These are phyloP conservation scores for Orthosia gracilis DNA, from an alignment of 2,888 invertebrate genomes.

Conservation along the genomic window DNA sequence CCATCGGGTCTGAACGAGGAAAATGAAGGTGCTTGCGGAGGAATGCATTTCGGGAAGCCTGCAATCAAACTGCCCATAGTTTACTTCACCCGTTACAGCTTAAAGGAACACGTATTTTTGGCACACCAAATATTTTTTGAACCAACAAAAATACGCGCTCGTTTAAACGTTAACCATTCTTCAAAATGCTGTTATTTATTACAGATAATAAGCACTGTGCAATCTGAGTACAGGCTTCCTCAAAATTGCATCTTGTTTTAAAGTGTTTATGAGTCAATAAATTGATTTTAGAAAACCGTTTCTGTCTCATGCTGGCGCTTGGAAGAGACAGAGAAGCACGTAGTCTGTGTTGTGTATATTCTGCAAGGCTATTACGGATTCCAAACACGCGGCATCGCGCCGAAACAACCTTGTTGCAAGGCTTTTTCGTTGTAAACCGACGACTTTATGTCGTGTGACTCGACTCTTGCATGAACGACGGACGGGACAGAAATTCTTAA, in stretches of 20 bases:
- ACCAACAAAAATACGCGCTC: not conserved
- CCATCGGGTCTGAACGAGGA: constrained; percentile 41
- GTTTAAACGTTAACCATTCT: not conserved
- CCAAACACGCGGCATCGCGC: constrained; percentile 79
- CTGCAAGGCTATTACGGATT: constrained; percentile 84
- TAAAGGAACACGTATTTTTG: constrained; percentile 17
- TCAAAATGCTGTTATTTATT: constrained; percentile 21
- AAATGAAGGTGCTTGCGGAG: constrained; percentile 37
- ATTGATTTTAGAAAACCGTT: constrained; percentile 60
- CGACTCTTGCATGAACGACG: constrained; percentile 51
- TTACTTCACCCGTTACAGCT: constrained; percentile 26
- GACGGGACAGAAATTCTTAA: constrained; percentile 62
- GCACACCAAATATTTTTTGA: constrained; percentile 18
- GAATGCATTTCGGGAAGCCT: constrained; percentile 54
- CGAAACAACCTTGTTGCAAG: constrained; percentile 87
- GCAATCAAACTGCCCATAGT: constrained; percentile 49
- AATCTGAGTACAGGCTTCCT: constrained; percentile 12
- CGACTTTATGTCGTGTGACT: constrained; percentile 71
- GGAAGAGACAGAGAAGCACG: constrained; percentile 59
- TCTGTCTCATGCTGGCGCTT: constrained; percentile 39
- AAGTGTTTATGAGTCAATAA: constrained; percentile 44
- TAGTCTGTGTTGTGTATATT: constrained; percentile 69
- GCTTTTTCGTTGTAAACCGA: constrained; percentile 79
- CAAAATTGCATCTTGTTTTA: constrained; percentile 5
- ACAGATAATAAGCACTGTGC: not conserved